Evolutionary conservation across 2,797 vertebrate species (phyloP).

Genomic region (Triplophysa yarkandensis): DNA sequence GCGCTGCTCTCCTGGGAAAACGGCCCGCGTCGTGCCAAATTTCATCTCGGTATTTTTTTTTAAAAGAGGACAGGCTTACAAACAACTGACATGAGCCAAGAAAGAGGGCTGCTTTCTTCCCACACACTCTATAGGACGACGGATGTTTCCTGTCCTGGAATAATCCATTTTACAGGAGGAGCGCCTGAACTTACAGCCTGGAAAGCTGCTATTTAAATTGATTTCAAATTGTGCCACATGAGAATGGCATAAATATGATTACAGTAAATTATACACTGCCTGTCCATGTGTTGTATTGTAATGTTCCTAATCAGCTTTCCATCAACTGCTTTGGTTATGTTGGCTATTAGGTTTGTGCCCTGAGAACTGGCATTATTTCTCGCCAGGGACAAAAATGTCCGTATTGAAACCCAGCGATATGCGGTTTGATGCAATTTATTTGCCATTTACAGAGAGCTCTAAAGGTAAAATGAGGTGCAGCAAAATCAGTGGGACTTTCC

Average conservation of each 20-base stretch:
- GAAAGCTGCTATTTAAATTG: conserved; percentile 16
- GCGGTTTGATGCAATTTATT: conserved; percentile 39
- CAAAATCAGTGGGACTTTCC: conserved; percentile 51
- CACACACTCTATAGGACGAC: conserved; percentile 37
- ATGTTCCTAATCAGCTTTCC: conserved; percentile 37
- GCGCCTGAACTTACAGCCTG: conserved; percentile 20
- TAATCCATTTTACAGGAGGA: conserved; percentile 26
- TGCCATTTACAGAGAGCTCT: conserved; percentile 47
- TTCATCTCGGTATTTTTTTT: conserved; percentile 45
- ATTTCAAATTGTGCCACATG: conserved; percentile 7
- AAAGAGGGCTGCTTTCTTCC: conserved; percentile 49
- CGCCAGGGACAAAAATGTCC: conserved; percentile 33
- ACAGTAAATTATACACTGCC: background rate
- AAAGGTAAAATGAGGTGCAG: conserved; percentile 51
- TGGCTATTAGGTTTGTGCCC: conserved; percentile 8
- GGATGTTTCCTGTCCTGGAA: conserved; percentile 31
- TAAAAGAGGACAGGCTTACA: conserved; percentile 44
- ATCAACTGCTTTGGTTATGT: conserved; percentile 45
- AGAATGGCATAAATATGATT: background rate
- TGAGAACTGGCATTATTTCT: conserved; percentile 13
- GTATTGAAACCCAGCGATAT: conserved; percentile 28
- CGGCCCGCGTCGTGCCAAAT: conserved; percentile 36
- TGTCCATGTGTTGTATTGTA: conserved; percentile 26
- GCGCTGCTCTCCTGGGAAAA: conserved; percentile 40
- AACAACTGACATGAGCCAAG: conserved; percentile 45